Evolutionary conservation across 2,113 vertebrate genomes (phyloP).

Genomic region (Speoplatyrhinus poulsoni): DNA sequence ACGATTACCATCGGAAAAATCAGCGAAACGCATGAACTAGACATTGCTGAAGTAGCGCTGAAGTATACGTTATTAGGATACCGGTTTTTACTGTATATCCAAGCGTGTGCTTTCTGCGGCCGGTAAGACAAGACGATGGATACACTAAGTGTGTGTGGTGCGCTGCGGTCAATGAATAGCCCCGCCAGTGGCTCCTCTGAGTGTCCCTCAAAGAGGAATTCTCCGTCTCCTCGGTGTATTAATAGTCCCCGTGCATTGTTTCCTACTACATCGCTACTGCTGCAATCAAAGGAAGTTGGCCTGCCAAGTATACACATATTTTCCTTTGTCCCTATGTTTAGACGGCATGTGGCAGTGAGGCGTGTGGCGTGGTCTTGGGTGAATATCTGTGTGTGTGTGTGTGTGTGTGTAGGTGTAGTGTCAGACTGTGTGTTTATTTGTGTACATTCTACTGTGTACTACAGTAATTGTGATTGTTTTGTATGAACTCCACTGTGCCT

Average conservation of each 20-base stretch:
- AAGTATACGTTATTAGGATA: too few species aligned
- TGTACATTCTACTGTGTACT: too few species aligned
- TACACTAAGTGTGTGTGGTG: constrained; percentile 42
- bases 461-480: too few species aligned
- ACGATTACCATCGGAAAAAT: constrained; percentile 4
- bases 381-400: constrained; percentile 14
- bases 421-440: constrained; percentile 17
- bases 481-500: too few species aligned
- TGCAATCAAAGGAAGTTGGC: constrained; percentile 78
- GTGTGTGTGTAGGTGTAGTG: constrained; percentile 41
- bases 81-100: constrained; percentile 17
- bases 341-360: constrained; percentile 65
- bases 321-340: constrained; percentile 81
- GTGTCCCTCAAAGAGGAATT: constrained; percentile 73
- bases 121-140: constrained; percentile 67
- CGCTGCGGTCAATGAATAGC: constrained; percentile 67
- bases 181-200: constrained; percentile 68
- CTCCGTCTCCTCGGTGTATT: constrained; percentile 74
- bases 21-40: constrained; percentile 20
- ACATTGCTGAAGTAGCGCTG: too few species aligned
- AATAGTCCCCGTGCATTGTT: constrained; percentile 76
- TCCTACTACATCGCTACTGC: constrained; percentile 67
- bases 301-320: constrained; percentile 76
- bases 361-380: constrained; percentile 34
- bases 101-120: constrained; percentile 12